These are phyloP conservation scores for Pogonognathellus flavescens DNA, from an alignment of 1,140 invertebrate genomes.

Conservation along the genomic window DNA sequence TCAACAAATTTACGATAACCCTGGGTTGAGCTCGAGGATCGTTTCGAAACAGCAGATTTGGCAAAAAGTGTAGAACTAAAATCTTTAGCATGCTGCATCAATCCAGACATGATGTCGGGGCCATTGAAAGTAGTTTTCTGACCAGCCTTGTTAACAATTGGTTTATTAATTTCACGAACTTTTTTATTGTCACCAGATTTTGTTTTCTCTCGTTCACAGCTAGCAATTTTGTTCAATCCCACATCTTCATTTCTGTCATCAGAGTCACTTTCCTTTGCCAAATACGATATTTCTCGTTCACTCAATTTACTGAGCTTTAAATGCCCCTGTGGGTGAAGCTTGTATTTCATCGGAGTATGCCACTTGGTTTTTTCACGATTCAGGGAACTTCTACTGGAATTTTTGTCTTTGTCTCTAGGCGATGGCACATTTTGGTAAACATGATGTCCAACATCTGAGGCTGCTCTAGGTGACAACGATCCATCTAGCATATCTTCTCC, in stretches of 20 bases:
- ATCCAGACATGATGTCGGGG: background rate
- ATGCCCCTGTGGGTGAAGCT: conserved; percentile 4
- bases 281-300: background rate
- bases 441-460: background rate
- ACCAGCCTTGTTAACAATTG: background rate
- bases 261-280: background rate
- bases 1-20: background rate
- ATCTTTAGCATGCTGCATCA: background rate
- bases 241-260: background rate
- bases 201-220: background rate
- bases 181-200: background rate
- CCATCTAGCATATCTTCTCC: background rate
- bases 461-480: background rate
- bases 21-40: background rate
- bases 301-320: conserved; percentile 12
- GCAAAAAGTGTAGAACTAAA: background rate
- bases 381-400: background rate
- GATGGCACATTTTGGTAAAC: background rate
- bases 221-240: background rate
- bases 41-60: background rate
- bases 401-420: background rate
- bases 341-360: conserved; percentile 38
- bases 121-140: background rate
- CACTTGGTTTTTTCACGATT: conserved; percentile 22
- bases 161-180: background rate